A percentile compares a stretch with the other conserved stretches of the same genome.
phyloP scores from a whole-genome alignment of 2,888 invertebrate genomes.

The Xestobium rufovillosum region DNA sequence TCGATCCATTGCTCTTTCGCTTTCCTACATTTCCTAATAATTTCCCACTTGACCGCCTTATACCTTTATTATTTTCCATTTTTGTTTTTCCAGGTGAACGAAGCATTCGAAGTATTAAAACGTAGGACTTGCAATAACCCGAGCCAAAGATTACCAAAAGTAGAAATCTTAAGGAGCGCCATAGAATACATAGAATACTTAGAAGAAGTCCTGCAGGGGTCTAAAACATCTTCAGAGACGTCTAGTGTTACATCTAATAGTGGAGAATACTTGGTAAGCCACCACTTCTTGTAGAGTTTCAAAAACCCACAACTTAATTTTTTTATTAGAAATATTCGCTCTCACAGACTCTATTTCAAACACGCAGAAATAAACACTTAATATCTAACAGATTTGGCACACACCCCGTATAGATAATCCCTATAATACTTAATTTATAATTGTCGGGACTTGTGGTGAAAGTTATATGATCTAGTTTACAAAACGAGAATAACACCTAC shows the following conservation, averaged over 20 bases:
- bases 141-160: slow-evolving; percentile 92
- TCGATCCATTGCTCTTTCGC: no score
- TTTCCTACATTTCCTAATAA: no score
- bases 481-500: slow-evolving; percentile 23
- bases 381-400: no score
- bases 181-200: slow-evolving; percentile 95
- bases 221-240: slow-evolving; percentile 36
- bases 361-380: no score
- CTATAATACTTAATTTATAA: slow-evolving; percentile 26
- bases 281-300: not conserved
- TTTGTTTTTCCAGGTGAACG: slow-evolving; percentile 78
- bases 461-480: slow-evolving; percentile 28
- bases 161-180: slow-evolving; percentile 94
- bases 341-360: no score
- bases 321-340: slow-evolving; percentile 7
- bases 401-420: no score
- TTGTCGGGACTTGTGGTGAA: slow-evolving; percentile 24
- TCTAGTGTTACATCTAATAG: slow-evolving; percentile 18
- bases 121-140: slow-evolving; percentile 90
- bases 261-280: slow-evolving; percentile 26
- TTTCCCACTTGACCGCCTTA: no score
- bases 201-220: slow-evolving; percentile 72
- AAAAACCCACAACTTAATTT: slow-evolving; percentile 2
- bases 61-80: no score
- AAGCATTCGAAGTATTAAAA: slow-evolving; percentile 94